Percentiles rank a stretch among this genome's conserved stretches.
These are phyloP conservation scores for Irena cyanogastra DNA, from an alignment of 2,113 vertebrate genomes.

Conservation along the genomic window DNA sequence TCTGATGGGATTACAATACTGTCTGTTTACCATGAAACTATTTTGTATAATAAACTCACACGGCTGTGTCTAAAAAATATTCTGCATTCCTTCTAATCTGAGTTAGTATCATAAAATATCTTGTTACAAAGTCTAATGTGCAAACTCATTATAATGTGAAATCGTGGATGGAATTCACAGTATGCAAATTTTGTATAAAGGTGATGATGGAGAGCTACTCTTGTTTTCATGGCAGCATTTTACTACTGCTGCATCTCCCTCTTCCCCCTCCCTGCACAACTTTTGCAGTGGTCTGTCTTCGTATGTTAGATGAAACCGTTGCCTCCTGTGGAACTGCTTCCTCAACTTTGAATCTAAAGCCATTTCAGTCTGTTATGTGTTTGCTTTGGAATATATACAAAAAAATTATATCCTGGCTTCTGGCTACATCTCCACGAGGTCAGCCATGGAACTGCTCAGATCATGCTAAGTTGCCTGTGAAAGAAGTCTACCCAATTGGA, in stretches of 20 bases:
- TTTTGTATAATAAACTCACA: constrained; percentile 77
- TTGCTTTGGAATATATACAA: constrained; percentile 55
- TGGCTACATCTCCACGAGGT: constrained; percentile 69
- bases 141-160: constrained; percentile 75
- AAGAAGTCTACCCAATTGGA: constrained; percentile 68
- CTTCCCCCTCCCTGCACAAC: not conserved
- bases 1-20: constrained; percentile 83
- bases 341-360: constrained; percentile 51
- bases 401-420: constrained; percentile 50
- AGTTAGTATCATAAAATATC: constrained; percentile 79
- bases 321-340: constrained; percentile 29
- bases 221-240: constrained; percentile 51
- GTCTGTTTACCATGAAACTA: constrained; percentile 80
- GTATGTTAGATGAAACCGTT: not conserved
- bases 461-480: constrained; percentile 69
- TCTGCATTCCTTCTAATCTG: constrained; percentile 81
- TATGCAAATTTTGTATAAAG: constrained; percentile 76
- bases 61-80: constrained; percentile 80
- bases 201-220: constrained; percentile 73
- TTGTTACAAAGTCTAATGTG: constrained; percentile 78
- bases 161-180: constrained; percentile 72
- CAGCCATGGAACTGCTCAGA: constrained; percentile 61
- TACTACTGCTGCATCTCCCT: constrained; percentile 8
- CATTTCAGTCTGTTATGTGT: constrained; percentile 35
- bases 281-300: not conserved